Conservation (phyloP, 2,888 invertebrate genomes). For the Leptinotarsa rubiginosa region DNA sequence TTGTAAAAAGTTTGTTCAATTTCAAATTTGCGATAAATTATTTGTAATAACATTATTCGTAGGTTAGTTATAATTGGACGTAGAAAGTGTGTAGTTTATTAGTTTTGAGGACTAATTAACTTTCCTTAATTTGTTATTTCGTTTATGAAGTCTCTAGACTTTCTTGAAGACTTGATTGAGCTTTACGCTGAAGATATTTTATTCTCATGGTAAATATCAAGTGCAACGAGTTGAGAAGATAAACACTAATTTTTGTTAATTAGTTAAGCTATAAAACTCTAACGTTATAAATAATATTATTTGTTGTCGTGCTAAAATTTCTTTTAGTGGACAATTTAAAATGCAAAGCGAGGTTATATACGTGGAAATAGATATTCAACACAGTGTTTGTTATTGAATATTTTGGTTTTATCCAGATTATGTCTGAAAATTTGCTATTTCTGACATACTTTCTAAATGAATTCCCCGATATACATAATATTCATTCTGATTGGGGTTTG, state of each 20-base stretch:
- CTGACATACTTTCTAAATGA: too few relatives aligned
- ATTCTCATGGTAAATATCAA: conserved; percentile 1
- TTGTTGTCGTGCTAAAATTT: background rate
- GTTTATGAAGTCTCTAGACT: conserved; percentile 12
- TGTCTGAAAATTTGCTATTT: too few relatives aligned
- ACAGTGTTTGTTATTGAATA: too few relatives aligned
- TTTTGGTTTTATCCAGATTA: too few relatives aligned
- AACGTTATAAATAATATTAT: background rate
- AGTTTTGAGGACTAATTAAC: conserved; percentile 21
- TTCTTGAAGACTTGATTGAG: conserved; percentile 16
- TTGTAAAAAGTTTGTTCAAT: background rate
- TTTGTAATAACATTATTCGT: conserved; percentile 14
- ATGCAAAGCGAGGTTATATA: too few relatives aligned
- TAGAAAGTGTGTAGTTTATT: conserved; percentile 30
- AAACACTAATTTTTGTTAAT: conserved; percentile 1
- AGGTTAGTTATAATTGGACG: conserved; percentile 15
- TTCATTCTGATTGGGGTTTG: too few relatives aligned
- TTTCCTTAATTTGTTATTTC: conserved; percentile 18
- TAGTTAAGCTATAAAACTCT: background rate
- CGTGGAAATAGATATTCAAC: too few relatives aligned
- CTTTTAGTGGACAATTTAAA: too few relatives aligned
- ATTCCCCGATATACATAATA: too few relatives aligned
- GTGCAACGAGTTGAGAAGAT: conserved; percentile 3
- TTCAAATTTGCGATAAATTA: background rate
- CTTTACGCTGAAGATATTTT: conserved; percentile 1